Percentiles rank a stretch among this genome's conserved stretches.
phyloP scores from a whole-genome alignment of 2,113 vertebrate genomes.

The Ammodramus savannarum region DNA sequence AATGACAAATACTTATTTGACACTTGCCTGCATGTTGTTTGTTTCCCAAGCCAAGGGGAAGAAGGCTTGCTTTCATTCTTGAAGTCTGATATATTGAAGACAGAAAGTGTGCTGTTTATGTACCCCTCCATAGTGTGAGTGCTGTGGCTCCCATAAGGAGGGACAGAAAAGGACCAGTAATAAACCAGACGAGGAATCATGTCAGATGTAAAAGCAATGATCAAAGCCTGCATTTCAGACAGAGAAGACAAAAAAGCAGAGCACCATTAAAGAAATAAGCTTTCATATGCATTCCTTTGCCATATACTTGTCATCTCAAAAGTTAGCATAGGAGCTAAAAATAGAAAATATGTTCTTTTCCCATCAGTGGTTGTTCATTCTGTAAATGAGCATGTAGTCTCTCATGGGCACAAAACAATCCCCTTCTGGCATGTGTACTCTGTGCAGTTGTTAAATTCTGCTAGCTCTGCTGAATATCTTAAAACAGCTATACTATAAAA shows the following conservation, averaged over 20 bases:
- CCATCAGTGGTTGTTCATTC: neutral
- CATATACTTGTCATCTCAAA: neutral
- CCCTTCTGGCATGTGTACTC: neutral
- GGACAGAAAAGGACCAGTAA: conserved; percentile 92
- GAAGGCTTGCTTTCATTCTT: conserved; percentile 66
- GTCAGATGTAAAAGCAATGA: conserved; percentile 93
- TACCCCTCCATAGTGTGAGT: conserved; percentile 86
- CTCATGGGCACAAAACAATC: neutral
- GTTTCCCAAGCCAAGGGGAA: conserved; percentile 38
- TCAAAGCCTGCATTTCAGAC: conserved; percentile 82
- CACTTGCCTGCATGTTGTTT: conserved; percentile 85
- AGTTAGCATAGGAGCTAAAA: conserved; percentile 9
- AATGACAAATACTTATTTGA: neutral
- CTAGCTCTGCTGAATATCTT: neutral
- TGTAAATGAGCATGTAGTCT: neutral
- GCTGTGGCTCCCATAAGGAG: conserved; percentile 76
- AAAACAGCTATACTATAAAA: neutral
- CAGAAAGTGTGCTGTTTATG: conserved; percentile 87
- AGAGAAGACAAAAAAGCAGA: conserved; percentile 11
- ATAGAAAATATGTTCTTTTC: conserved; percentile 9
- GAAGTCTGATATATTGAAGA: conserved; percentile 82
- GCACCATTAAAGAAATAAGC: neutral
- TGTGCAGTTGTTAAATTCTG: neutral
- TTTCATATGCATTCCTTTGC: neutral
- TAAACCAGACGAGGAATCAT: conserved; percentile 95